Percentiles rank a stretch among this genome's conserved stretches.
These are phyloP conservation scores for Oncorhynchus clarkii DNA, from an alignment of 2,113 vertebrate genomes.

Conservation along the genomic window DNA sequence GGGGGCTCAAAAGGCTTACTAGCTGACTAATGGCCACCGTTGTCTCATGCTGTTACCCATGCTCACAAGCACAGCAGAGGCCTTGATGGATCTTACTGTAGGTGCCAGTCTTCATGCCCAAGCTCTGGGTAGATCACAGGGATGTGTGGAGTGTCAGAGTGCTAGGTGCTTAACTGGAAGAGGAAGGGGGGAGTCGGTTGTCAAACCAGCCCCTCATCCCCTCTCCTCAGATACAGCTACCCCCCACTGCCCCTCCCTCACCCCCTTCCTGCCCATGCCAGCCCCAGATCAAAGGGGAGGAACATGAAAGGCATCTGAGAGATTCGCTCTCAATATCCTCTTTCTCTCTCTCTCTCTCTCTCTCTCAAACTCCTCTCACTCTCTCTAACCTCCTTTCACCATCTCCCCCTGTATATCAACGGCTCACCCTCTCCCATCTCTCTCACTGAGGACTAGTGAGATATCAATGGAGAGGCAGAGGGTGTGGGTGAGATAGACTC, in stretches of 20 bases:
- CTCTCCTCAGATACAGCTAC: constrained; percentile 22
- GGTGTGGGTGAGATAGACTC: constrained; percentile 43
- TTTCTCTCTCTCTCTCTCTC: constrained; percentile 12
- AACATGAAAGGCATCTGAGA: constrained; percentile 69
- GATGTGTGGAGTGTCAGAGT: constrained; percentile 19
- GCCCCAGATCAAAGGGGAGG: constrained; percentile 68
- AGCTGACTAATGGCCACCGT: constrained; percentile 47
- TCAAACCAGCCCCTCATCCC: constrained; percentile 56
- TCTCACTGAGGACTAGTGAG: constrained; percentile 56
- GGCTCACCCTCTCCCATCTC: constrained; percentile 28
- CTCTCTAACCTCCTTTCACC: constrained; percentile 19
- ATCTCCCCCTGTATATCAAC: constrained; percentile 33
- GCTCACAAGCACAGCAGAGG: not conserved
- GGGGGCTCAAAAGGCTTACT: constrained; percentile 9
- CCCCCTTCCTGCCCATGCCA: constrained; percentile 52
- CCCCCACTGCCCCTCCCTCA: constrained; percentile 16
- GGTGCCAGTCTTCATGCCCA: constrained; percentile 39
- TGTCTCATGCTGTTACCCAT: constrained; percentile 27
- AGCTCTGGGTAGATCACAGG: constrained; percentile 50
- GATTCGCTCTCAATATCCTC: constrained; percentile 40
- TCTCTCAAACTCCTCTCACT: constrained; percentile 1
- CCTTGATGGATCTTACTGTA: constrained; percentile 38
- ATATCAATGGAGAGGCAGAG: constrained; percentile 63
- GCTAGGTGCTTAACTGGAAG: not conserved
- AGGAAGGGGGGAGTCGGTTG: constrained; percentile 34